Percentiles rank a stretch among this genome's conserved stretches.
phyloP scores from a whole-genome alignment of 1,140 invertebrate species.

The Trichonephila inaurata region DNA sequence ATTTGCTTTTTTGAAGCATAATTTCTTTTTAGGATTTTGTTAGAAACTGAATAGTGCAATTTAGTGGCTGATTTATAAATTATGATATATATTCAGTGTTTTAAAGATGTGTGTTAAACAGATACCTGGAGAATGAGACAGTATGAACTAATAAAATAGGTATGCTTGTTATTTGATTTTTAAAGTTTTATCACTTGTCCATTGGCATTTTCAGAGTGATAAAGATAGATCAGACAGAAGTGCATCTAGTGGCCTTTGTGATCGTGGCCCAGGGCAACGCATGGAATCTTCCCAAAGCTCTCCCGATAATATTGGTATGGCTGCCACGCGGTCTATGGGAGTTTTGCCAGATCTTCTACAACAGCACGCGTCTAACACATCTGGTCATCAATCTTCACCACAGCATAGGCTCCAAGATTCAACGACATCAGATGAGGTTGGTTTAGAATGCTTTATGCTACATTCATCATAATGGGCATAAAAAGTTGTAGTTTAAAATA shows the following conservation, averaged over 20 bases:
- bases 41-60: too few species aligned
- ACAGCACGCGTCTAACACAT: conserved; percentile 80
- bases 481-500: not conserved
- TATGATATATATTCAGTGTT: too few species aligned
- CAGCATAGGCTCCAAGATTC: conserved; percentile 91
- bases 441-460: conserved; percentile 76
- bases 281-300: conserved; percentile 77
- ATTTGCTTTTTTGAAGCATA: too few species aligned
- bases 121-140: not conserved
- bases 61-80: too few species aligned
- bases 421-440: conserved; percentile 95
- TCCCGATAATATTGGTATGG: conserved; percentile 75
- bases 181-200: not conserved
- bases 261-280: conserved; percentile 81
- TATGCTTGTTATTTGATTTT: not conserved
- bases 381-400: conserved; percentile 83
- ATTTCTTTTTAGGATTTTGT: too few species aligned
- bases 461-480: too few species aligned
- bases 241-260: conserved; percentile 84
- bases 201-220: conserved; percentile 45
- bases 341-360: conserved; percentile 97
- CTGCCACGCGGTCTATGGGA: conserved; percentile 79
- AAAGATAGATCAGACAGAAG: conserved; percentile 53
- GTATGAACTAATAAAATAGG: not conserved
- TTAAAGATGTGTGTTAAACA: too few species aligned